Percentiles rank a stretch among this genome's conserved stretches.
These are phyloP conservation scores for Teleogryllus oceanicus DNA, from an alignment of 2,888 invertebrate genomes.

Conservation along the genomic window DNA sequence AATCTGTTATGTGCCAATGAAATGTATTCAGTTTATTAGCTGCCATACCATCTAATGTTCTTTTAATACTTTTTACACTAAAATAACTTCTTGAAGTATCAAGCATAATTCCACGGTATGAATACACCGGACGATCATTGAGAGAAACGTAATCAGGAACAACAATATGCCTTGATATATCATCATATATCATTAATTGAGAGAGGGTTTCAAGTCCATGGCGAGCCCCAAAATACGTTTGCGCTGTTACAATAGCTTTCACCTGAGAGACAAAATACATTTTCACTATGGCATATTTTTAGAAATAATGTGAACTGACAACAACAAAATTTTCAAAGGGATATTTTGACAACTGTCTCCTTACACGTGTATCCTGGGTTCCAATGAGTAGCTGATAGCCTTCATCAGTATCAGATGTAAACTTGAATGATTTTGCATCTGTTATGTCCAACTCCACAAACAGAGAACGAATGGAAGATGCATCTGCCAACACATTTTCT, in stretches of 20 bases:
- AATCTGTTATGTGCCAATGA: conserved; percentile 94
- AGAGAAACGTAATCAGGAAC: conserved; percentile 62
- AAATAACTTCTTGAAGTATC: conserved; percentile 82
- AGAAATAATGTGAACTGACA: no score
- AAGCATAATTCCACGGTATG: conserved; percentile 81
- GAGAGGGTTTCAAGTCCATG: conserved; percentile 66
- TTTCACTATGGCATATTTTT: no score
- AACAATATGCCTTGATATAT: conserved; percentile 51
- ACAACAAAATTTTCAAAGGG: no score
- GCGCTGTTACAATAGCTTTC: conserved; percentile 55
- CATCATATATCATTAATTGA: conserved; percentile 54
- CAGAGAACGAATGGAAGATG: neutral
- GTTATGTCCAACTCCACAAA: neutral
- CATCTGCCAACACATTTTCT: neutral
- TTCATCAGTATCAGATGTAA: conserved; percentile 68
- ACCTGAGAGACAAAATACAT: conserved; percentile 41
- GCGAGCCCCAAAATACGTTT: conserved; percentile 64
- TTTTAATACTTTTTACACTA: conserved; percentile 65
- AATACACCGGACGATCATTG: conserved; percentile 76
- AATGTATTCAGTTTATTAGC: conserved; percentile 87
- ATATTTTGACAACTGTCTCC: no score
- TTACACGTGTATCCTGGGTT: neutral
- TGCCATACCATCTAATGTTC: conserved; percentile 84
- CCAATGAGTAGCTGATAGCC: conserved; percentile 58
- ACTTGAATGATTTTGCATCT: conserved; percentile 34